Conservation (phyloP, 2,888 invertebrate genomes). For the Callinectes sapidus region DNA sequence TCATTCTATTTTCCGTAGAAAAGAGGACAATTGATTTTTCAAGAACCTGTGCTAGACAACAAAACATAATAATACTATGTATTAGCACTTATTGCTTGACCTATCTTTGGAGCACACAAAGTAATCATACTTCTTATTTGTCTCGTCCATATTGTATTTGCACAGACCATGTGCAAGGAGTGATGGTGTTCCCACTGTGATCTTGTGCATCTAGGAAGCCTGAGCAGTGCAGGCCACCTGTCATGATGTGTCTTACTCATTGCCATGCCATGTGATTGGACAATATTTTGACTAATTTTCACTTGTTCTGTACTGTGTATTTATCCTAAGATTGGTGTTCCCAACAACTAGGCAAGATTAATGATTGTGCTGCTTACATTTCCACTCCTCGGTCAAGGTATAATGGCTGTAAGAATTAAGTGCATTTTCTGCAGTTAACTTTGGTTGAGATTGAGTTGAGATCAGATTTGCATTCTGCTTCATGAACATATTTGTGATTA, state of each 20-base stretch:
- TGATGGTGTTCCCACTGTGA: constrained; percentile 65
- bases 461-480: constrained; percentile 29
- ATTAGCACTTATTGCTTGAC: constrained; percentile 48
- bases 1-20: constrained; percentile 28
- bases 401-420: constrained; percentile 32
- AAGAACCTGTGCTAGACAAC: constrained; percentile 49
- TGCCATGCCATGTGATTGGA: constrained; percentile 66
- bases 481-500: not conserved
- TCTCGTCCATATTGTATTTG: constrained; percentile 64
- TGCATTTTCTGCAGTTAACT: constrained; percentile 45
- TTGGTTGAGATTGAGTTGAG: constrained; percentile 54
- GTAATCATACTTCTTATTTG: constrained; percentile 55
- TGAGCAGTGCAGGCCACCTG: constrained; percentile 61
- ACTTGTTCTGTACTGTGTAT: constrained; percentile 52
- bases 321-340: constrained; percentile 61
- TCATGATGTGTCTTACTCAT: constrained; percentile 69
- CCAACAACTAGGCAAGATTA: constrained; percentile 56
- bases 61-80: constrained; percentile 34
- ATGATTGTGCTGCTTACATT: constrained; percentile 57
- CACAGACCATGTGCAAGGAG: constrained; percentile 50
- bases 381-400: constrained; percentile 39
- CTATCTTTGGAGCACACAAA: constrained; percentile 48
- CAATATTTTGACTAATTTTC: constrained; percentile 58
- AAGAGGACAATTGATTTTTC: constrained; percentile 40
- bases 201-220: constrained; percentile 65